Evolutionary conservation across 92 coral and sea anemone species (phyloP), one percentile per base, ranked within the genome.

Genomic region (Micromussa lordhowensis): DNA sequence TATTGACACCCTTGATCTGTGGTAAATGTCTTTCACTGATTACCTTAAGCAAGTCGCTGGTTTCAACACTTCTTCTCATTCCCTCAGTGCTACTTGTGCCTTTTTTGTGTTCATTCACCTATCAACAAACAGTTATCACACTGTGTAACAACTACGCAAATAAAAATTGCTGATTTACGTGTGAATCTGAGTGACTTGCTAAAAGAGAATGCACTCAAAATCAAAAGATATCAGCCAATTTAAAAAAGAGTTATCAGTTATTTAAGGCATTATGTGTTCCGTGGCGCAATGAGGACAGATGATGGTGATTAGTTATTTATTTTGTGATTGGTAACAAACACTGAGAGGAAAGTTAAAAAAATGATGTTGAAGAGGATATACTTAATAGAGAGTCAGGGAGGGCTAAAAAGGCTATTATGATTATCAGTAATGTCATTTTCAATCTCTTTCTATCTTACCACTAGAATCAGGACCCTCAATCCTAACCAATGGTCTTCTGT

Each of bases 91-190:
- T 96, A 75, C 98, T 90, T 26, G 95, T 96, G 36, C 92, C 92
- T 76, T 96, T 96, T 76, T 92, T 91, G 80, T 92, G 87, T 63
- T 96, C 97, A 90, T 82, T 96, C 40, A 96, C 97, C 99, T 96
- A 36, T 32, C 10, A 59, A 34, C 53, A 61, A 59, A 44, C 1
- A 80, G 28, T 21, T 5, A 36, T 29, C 10, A 5, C 10, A 21
- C 21, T 8, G 13, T 13, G 35, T 75, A 71, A 30, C 68, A 77
- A 59, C 59, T 58, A 32, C 19, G 1, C 19, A 1, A 75, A 26
- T 10, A 12, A 10, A 15, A 55, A 15, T 17, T 55, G 22, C 61
- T 16, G 15, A 3, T 17, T 55, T 55, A 55, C 24, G 6, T 44
- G 51, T 44, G n/a, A n/a, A n/a, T 44, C 51, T 44, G 1, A 44